phyloP scores from a whole-genome alignment of 2,797 vertebrate species.

The Semotilus atromaculatus region DNA sequence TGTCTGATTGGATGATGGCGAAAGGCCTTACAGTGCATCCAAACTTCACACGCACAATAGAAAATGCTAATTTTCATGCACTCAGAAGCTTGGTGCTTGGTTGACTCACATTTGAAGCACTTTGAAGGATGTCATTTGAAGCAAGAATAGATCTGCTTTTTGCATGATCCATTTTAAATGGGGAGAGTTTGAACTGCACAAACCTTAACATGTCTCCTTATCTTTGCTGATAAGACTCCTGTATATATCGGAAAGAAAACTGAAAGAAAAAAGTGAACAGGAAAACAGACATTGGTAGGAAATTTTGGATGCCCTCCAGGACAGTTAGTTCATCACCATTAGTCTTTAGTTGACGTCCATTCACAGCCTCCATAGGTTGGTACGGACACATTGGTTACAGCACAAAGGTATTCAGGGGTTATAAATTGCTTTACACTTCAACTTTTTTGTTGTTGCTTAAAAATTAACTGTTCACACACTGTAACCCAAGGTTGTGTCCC shows the following conservation, averaged over 20 bases:
- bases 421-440: slow-evolving; percentile 57
- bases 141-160: slow-evolving; percentile 29
- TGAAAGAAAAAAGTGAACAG: slow-evolving; percentile 3
- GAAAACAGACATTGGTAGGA: slow-evolving; percentile 12
- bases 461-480: slow-evolving; percentile 51
- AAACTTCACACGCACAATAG: slow-evolving; percentile 64
- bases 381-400: slow-evolving; percentile 40
- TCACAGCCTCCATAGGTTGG: slow-evolving; percentile 32
- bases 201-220: neutral
- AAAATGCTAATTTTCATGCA: slow-evolving; percentile 63
- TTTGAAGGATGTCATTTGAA: slow-evolving; percentile 37
- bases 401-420: slow-evolving; percentile 46
- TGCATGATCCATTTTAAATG: neutral
- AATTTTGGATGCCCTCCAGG: slow-evolving; percentile 43
- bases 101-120: slow-evolving; percentile 42
- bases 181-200: slow-evolving; percentile 1
- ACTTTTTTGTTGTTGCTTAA: slow-evolving; percentile 54
- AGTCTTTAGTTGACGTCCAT: slow-evolving; percentile 45
- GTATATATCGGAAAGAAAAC: neutral
- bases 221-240: slow-evolving; percentile 16
- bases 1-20: slow-evolving; percentile 61
- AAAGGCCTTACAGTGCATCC: slow-evolving; percentile 60
- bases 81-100: slow-evolving; percentile 39
- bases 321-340: slow-evolving; percentile 49
- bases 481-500: slow-evolving; percentile 48